Conservation (phyloP, 2,797 vertebrate species). For the Bovichtus diacanthus region DNA sequence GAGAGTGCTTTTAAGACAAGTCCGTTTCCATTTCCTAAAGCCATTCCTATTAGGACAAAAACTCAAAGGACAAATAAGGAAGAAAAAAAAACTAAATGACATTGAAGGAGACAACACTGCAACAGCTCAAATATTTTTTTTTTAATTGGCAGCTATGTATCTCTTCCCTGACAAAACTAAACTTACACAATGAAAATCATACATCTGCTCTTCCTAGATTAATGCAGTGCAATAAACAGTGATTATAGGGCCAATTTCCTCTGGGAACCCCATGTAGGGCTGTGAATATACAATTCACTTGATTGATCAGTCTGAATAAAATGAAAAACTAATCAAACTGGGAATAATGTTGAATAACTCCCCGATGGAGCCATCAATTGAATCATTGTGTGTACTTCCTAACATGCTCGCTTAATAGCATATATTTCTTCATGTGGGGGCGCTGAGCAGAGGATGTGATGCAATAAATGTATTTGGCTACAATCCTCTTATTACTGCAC, state of each 20-base stretch:
- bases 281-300: slow-evolving; percentile 63
- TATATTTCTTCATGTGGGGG: slow-evolving; percentile 19
- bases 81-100: not conserved
- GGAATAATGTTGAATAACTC: slow-evolving; percentile 63
- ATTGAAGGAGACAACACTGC: slow-evolving; percentile 7
- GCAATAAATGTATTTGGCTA: slow-evolving; percentile 35
- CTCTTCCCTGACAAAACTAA: slow-evolving; percentile 36
- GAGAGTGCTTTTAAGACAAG: slow-evolving; percentile 57
- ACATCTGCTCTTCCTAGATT: slow-evolving; percentile 66
- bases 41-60: slow-evolving; percentile 26
- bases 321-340: slow-evolving; percentile 67
- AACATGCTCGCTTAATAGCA: slow-evolving; percentile 24
- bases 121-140: slow-evolving; percentile 32
- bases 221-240: slow-evolving; percentile 75
- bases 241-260: slow-evolving; percentile 63
- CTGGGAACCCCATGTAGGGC: slow-evolving; percentile 51
- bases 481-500: slow-evolving; percentile 13
- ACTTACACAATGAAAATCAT: slow-evolving; percentile 61
- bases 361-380: slow-evolving; percentile 51
- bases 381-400: slow-evolving; percentile 59
- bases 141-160: slow-evolving; percentile 39
- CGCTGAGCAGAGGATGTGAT: slow-evolving; percentile 21
- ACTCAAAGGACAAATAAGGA: slow-evolving; percentile 27
- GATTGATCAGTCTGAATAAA: slow-evolving; percentile 73
- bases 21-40: slow-evolving; percentile 29